A percentile compares a stretch with the other conserved stretches of the same genome.
Conservation (phyloP, 2,888 invertebrate genomes). For the Taphrorychus bicolor region DNA sequence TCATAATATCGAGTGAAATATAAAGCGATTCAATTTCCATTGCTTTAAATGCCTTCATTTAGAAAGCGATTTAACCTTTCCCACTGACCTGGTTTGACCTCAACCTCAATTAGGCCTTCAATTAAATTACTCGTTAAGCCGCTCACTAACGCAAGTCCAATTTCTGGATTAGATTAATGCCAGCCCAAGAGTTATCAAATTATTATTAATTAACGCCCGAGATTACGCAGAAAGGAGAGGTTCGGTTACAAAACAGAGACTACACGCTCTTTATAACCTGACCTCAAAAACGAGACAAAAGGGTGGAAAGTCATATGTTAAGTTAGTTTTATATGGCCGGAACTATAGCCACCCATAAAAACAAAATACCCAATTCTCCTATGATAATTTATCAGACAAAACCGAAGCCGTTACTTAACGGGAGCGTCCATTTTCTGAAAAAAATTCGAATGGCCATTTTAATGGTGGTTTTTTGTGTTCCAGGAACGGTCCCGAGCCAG, state of each 20-base stretch:
- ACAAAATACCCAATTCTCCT: not conserved
- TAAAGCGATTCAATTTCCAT: not conserved
- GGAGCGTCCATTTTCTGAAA: slow-evolving; percentile 6
- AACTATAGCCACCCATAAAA: not conserved
- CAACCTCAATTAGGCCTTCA: not conserved
- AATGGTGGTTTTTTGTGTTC: slow-evolving; percentile 21
- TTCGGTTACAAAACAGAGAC: no score
- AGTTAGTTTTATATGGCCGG: no score
- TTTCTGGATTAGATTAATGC: not conserved
- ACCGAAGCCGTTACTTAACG: not conserved
- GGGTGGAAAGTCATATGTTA: no score
- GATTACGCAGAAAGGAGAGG: not conserved
- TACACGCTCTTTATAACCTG: no score
- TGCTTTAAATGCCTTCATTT: not conserved
- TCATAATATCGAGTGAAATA: not conserved
- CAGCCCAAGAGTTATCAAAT: not conserved
- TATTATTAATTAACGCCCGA: not conserved
- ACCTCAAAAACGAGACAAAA: no score
- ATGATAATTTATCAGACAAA: slow-evolving; percentile 13
- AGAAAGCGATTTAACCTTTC: not conserved
- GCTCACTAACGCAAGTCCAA: not conserved
- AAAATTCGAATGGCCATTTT: slow-evolving; percentile 14
- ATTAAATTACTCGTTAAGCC: not conserved
- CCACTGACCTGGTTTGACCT: not conserved
- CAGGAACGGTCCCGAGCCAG: slow-evolving; percentile 19